phyloP scores from a whole-genome alignment of 2,797 vertebrate species.

The Platyrinchus mystaceus region DNA sequence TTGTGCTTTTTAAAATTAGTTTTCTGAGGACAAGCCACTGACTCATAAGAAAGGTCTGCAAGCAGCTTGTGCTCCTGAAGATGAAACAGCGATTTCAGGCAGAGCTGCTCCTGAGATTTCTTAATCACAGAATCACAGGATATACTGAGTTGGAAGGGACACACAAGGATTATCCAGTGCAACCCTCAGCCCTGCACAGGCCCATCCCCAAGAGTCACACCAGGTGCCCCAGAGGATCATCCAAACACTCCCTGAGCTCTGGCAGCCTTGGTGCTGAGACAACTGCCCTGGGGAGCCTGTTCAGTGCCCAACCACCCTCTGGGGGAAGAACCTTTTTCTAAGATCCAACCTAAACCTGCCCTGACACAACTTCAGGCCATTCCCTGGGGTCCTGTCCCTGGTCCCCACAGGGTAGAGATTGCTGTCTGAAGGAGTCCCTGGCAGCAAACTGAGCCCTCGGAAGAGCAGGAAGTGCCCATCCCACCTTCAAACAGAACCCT shows the following conservation, averaged over 20 bases:
- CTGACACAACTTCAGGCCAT: not conserved
- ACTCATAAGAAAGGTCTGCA: not conserved
- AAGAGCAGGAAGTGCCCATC: not conserved
- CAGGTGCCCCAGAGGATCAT: not conserved
- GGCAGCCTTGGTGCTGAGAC: not conserved
- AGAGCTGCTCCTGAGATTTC: not conserved
- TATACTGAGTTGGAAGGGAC: not conserved
- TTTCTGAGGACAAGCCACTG: not conserved
- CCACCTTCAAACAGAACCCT: fast-evolving
- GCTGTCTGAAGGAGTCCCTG: not conserved
- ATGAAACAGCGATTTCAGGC: not conserved
- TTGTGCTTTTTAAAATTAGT: not conserved
- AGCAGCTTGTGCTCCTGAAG: not conserved
- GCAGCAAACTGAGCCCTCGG: not conserved
- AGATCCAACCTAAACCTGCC: not conserved
- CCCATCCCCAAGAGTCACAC: not conserved
- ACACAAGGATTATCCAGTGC: not conserved
- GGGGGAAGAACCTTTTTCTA: not conserved
- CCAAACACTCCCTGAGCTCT: not conserved
- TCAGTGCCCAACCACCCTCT: not conserved
- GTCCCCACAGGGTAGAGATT: not conserved
- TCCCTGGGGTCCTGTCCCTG: not conserved
- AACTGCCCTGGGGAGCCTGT: not conserved
- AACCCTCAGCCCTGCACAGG: not conserved
- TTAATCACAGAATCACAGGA: not conserved